Conservation (phyloP, 1,140 invertebrate genomes). For the Bombus sylvicola region DNA sequence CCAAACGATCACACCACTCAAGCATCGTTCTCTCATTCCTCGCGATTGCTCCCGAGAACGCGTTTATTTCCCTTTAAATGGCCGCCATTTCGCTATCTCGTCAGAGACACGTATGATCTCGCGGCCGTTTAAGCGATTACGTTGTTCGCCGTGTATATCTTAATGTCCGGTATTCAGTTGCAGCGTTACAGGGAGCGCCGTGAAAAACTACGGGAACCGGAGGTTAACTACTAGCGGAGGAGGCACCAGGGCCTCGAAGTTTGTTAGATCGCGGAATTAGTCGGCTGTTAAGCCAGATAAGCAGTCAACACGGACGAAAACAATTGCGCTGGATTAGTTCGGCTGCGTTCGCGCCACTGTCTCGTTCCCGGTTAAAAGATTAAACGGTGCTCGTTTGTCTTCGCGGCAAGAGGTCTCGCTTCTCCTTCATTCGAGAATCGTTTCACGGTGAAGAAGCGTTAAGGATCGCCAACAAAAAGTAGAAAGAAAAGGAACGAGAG, state of each 20-base stretch:
- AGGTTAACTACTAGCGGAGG: slow-evolving; percentile 56
- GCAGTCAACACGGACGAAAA: slow-evolving; percentile 80
- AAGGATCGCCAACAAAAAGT: slow-evolving; percentile 13
- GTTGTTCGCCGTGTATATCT: slow-evolving; percentile 35
- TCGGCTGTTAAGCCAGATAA: slow-evolving; percentile 82
- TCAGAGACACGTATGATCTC: slow-evolving; percentile 43
- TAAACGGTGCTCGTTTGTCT: slow-evolving; percentile 69
- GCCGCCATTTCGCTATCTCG: slow-evolving; percentile 50
- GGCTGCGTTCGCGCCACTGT: slow-evolving; percentile 50
- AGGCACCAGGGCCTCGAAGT: slow-evolving; percentile 72
- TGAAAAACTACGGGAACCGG: slow-evolving; percentile 60
- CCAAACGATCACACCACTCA: background rate
- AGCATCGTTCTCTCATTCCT: background rate
- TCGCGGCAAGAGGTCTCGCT: slow-evolving; percentile 26
- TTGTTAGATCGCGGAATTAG: slow-evolving; percentile 79
- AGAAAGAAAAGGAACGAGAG: too few species aligned
- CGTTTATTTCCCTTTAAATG: slow-evolving; percentile 44
- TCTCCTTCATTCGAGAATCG: slow-evolving; percentile 10
- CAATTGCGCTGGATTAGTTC: slow-evolving; percentile 76
- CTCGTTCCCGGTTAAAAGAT: slow-evolving; percentile 68
- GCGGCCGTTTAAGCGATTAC: slow-evolving; percentile 36
- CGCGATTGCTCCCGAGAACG: background rate
- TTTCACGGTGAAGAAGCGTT: slow-evolving; percentile 12
- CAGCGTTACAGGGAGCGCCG: background rate
- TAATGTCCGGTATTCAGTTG: slow-evolving; percentile 64